Conservation (phyloP, 2,113 vertebrate species). For the Ceyx melanurus region DNA sequence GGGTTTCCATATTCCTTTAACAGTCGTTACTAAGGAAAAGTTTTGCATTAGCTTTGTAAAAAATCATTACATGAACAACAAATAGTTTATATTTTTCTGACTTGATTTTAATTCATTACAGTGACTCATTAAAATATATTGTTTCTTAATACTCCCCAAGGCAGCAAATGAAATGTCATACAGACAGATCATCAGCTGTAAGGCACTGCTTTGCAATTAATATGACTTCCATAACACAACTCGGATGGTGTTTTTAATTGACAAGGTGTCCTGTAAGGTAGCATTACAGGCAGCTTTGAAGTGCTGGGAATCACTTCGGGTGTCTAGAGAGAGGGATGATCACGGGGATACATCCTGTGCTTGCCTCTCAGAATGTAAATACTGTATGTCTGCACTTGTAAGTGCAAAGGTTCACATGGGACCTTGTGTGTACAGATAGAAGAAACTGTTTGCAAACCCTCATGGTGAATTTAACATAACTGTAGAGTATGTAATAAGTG, state of each 20-base stretch:
- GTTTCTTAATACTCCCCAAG: slow-evolving; percentile 18
- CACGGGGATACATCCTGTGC: accelerated
- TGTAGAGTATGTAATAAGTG: not conserved
- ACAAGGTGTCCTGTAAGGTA: not conserved
- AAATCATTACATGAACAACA: not conserved
- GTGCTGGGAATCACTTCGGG: not conserved
- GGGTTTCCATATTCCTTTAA: not conserved
- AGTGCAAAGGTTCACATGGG: not conserved
- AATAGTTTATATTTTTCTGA: not conserved
- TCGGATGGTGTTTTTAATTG: not conserved
- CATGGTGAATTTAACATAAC: not conserved
- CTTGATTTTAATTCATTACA: slow-evolving; percentile 6
- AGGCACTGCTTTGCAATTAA: slow-evolving; percentile 30
- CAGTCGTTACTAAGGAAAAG: not conserved
- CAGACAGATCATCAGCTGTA: not conserved
- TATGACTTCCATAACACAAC: not conserved
- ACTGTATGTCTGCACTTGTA: not conserved
- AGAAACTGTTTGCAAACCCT: not conserved
- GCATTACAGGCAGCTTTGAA: not conserved
- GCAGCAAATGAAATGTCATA: slow-evolving; percentile 1
- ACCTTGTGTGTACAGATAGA: not conserved
- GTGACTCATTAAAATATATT: slow-evolving; percentile 24
- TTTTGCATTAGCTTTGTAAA: not conserved
- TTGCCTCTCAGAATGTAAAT: not conserved
- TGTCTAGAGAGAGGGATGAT: not conserved